Base-by-base conservation (phyloP, 2,113 vertebrate genomes). In the Oryzias curvinotus region DNA sequence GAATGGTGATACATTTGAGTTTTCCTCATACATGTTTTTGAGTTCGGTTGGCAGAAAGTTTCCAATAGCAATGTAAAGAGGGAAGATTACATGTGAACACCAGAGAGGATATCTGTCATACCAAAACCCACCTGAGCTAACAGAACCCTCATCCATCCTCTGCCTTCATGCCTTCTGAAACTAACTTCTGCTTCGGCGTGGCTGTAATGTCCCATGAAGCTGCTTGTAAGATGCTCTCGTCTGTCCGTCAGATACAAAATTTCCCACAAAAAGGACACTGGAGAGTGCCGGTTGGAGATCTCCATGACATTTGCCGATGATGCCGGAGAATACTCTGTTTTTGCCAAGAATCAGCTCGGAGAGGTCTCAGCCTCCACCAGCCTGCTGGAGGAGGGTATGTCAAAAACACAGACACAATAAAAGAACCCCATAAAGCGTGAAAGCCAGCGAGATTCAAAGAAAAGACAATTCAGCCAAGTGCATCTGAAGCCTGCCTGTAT, bases 221-320 rank as follows among this genome's bases (percentile, higher is more conserved):
- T 19, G 6, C 30, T 42, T n/a, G 16, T 44, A 8, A 25, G 16
- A 25, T 15, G 17, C 5, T 21, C 17, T 30, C 43, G 6, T 57
- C 43, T 36, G n/a, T 79, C 65, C 47, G 44, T 59, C 65, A 99
- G 97, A 89, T 95, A 99, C 80, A 96, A 95, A 94, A 93, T 96
- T 8, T 90, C 90, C 75, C 93, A 98, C 83, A 95, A 95, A 82
- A 96, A 94, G 83, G 94, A 99, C 82, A 96, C 92, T 0, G 97
- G 97, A 71, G 93, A 93, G 63, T 98, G 96, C 85, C 94, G 80
- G 81, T 83, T 98, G 82, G 95, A 98, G 91, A 98, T 99, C 91
- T 98, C 97, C 3, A 99, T 99, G 96, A 95, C 95, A 41, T 98
- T 99, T 64, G 91, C 95, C 0, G 97, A 99, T 1, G 97, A 99